A percentile compares a stretch with the other conserved stretches of the same genome.
Conservation (phyloP, 1,140 invertebrate genomes). For the Tribolium castaneum region DNA sequence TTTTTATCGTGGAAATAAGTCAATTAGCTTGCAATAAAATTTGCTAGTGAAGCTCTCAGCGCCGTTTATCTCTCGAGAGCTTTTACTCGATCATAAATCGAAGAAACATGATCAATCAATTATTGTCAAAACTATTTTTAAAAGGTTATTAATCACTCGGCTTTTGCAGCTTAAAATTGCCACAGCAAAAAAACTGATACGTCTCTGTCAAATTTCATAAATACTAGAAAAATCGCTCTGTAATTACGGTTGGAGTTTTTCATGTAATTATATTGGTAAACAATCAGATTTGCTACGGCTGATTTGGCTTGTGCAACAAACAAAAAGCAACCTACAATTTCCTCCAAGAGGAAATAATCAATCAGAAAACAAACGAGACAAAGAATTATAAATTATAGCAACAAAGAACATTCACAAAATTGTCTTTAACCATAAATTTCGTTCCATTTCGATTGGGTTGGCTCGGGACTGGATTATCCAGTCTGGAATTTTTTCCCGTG, state of each 20-base stretch:
- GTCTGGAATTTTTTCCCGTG: neutral
- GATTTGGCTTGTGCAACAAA: neutral
- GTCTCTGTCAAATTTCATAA: neutral
- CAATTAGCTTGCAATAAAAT: conserved; percentile 34
- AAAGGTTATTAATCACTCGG: conserved; percentile 13
- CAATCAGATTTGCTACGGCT: neutral
- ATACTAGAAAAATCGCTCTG: neutral
- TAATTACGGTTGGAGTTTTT: neutral
- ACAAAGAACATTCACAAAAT: conserved; percentile 1
- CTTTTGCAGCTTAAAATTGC: conserved; percentile 3
- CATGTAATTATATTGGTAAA: neutral
- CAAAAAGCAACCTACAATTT: neutral
- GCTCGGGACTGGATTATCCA: neutral
- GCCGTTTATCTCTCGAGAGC: conserved; percentile 22
- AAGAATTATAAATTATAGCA: conserved; percentile 20
- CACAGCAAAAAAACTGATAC: neutral
- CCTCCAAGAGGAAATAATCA: conserved; percentile 4
- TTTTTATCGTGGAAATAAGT: conserved; percentile 29
- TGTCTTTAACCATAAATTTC: conserved; percentile 18
- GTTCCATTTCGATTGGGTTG: neutral
- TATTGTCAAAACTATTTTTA: conserved; percentile 35
- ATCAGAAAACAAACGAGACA: conserved; percentile 15
- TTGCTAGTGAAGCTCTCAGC: conserved; percentile 17
- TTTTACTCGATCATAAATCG: conserved; percentile 31
- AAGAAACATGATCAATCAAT: conserved; percentile 31